These are phyloP conservation scores for Andrena flavipes DNA, from an alignment of 2,888 invertebrate genomes.

Conservation along the genomic window DNA sequence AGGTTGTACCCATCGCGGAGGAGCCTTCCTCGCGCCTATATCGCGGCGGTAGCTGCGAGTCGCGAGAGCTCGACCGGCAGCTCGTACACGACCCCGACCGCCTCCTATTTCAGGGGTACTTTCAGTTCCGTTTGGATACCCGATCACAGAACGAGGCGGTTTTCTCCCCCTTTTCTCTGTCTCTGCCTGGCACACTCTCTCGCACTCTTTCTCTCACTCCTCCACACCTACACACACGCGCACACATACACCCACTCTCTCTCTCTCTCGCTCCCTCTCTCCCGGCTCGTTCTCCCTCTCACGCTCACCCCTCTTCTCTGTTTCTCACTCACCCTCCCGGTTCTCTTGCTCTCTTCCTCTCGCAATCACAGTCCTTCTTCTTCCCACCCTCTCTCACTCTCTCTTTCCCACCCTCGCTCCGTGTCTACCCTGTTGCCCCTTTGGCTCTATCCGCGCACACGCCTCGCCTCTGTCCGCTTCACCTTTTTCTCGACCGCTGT, in stretches of 20 bases:
- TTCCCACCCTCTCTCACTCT: neutral
- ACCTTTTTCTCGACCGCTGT: constrained; percentile 61
- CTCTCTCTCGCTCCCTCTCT: constrained; percentile 5
- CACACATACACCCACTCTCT: neutral
- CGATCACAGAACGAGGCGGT: constrained; percentile 62
- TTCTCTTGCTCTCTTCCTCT: neutral
- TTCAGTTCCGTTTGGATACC: constrained; percentile 66
- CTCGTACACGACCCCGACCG: constrained; percentile 70
- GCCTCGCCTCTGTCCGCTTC: constrained; percentile 60
- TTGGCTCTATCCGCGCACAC: constrained; percentile 63
- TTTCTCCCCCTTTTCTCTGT: constrained; percentile 48
- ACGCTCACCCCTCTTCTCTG: constrained; percentile 6
- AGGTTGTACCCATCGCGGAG: constrained; percentile 63
- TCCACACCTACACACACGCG: constrained; percentile 1
- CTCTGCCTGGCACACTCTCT: constrained; percentile 36
- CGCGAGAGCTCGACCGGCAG: constrained; percentile 73
- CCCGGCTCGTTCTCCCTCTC: constrained; percentile 6
- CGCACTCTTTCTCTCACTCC: constrained; percentile 19
- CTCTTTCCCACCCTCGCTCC: constrained; percentile 18
- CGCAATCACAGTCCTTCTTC: neutral
- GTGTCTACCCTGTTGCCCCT: constrained; percentile 50
- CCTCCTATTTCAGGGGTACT: constrained; percentile 67
- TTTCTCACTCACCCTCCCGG: neutral
- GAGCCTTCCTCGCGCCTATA: constrained; percentile 70
- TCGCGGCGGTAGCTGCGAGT: constrained; percentile 81